Evolutionary conservation across 2,113 vertebrate genomes (phyloP).

Genomic region (Rousettus leschenaultii): DNA sequence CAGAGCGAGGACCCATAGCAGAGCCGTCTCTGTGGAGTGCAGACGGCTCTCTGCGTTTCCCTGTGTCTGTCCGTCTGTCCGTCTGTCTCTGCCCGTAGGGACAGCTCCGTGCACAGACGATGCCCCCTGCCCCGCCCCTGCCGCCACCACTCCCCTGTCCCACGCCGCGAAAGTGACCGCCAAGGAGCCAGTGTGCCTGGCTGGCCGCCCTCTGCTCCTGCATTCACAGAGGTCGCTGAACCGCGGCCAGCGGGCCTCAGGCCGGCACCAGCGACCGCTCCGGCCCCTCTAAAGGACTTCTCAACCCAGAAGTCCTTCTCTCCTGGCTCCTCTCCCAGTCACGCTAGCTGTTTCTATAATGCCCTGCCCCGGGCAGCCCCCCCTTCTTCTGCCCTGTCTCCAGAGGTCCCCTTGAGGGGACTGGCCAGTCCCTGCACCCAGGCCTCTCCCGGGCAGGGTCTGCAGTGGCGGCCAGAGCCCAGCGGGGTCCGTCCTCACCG

Average conservation of each 20-base stretch:
- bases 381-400: not conserved
- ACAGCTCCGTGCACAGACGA: not conserved
- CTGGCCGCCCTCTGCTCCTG: not conserved
- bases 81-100: not conserved
- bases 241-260: not conserved
- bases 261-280: not conserved
- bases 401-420: not conserved
- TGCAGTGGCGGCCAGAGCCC: not conserved
- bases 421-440: too few relatives aligned
- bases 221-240: not conserved
- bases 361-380: not conserved
- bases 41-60: not conserved
- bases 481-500: not conserved
- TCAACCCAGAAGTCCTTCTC: not conserved
- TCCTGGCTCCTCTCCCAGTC: not conserved
- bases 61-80: too few relatives aligned
- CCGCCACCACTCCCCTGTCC: not conserved
- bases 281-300: not conserved
- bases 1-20: fast-evolving
- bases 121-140: too few relatives aligned
- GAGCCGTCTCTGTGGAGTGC: not conserved
- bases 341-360: not conserved
- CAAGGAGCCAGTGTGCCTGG: not conserved
- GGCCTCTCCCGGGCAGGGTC: not conserved
- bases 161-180: not conserved